Percentiles rank a stretch among this genome's conserved stretches.
Evolutionary conservation across 2,888 invertebrate genomes (phyloP).

Genomic region (Chironomus riparius): DNA sequence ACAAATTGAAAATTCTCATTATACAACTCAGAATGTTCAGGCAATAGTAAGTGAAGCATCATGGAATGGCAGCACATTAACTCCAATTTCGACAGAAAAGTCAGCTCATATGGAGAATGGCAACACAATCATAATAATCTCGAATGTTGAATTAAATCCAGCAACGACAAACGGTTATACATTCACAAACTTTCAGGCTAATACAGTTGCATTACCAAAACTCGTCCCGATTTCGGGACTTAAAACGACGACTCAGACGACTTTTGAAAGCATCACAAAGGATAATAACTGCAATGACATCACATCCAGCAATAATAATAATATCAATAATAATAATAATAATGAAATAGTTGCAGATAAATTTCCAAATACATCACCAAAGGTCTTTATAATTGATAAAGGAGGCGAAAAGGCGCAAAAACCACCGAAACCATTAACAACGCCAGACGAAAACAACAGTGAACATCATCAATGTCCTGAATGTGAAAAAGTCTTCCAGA

Average conservation of each 20-base stretch:
- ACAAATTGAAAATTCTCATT: background rate
- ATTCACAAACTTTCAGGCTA: slow-evolving; percentile 12
- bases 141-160: slow-evolving; percentile 21
- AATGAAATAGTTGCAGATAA: background rate
- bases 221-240: slow-evolving; percentile 7
- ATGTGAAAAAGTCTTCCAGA: slow-evolving; percentile 27
- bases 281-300: background rate
- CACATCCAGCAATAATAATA: background rate
- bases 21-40: background rate
- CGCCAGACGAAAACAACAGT: background rate
- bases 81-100: background rate
- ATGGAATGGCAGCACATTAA: background rate
- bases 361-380: slow-evolving; percentile 13
- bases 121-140: slow-evolving; percentile 23
- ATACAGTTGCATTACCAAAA: slow-evolving; percentile 8
- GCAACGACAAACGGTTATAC: slow-evolving; percentile 19
- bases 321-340: background rate
- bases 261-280: background rate
- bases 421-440: background rate
- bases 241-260: background rate
- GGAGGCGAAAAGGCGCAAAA: background rate
- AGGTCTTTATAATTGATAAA: slow-evolving; percentile 26
- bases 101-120: background rate
- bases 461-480: slow-evolving; percentile 20
- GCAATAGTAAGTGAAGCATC: background rate